Evolutionary conservation across 2,888 invertebrate species (phyloP).

Genomic region (Phengaris arion): DNA sequence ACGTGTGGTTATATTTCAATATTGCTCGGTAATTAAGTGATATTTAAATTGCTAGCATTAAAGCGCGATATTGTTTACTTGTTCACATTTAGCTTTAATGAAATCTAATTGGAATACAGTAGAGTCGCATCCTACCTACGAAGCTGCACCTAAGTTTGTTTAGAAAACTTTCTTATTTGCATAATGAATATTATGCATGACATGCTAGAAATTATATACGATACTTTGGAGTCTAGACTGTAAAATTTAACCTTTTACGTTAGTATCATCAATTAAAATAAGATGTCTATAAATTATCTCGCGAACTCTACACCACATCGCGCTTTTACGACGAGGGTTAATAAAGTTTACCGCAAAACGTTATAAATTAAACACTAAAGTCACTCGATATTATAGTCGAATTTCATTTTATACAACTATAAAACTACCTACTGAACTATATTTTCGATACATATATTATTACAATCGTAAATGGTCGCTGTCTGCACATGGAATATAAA

Average conservation of each 20-base stretch:
- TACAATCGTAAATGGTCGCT: no score
- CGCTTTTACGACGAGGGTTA: constrained; percentile 10
- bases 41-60: no score
- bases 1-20: not conserved
- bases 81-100: no score
- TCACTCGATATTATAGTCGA: constrained; percentile 9
- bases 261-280: constrained; percentile 13
- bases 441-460: not conserved
- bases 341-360: not conserved
- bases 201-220: not conserved
- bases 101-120: not conserved
- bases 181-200: not conserved
- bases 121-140: not conserved
- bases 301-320: not conserved
- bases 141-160: not conserved
- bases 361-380: not conserved
- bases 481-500: no score
- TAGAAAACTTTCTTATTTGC: not conserved
- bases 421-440: not conserved
- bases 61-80: no score
- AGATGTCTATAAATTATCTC: not conserved
- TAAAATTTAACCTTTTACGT: not conserved
- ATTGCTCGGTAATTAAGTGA: not conserved
- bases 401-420: not conserved
- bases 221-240: not conserved